These are phyloP conservation scores for Gonatopus flavifemur DNA, from an alignment of 1,140 invertebrate genomes.

Conservation along the genomic window DNA sequence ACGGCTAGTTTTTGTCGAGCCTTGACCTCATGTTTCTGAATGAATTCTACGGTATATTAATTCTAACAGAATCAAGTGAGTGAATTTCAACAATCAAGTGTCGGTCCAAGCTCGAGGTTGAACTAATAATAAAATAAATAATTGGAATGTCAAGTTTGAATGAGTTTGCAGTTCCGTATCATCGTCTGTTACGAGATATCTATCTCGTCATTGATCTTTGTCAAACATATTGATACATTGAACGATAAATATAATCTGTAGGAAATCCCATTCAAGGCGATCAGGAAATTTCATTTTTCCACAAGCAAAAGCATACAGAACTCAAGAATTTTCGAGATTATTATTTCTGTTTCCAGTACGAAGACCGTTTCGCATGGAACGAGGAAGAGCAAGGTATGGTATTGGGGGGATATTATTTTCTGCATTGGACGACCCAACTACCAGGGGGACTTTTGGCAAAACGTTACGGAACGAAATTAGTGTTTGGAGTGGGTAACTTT, in stretches of 20 bases:
- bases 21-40: not conserved
- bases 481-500: conserved; percentile 72
- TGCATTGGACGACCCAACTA: conserved; percentile 73
- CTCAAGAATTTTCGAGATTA: not conserved
- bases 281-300: conserved; percentile 4
- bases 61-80: not conserved
- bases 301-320: not conserved
- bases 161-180: too few species aligned
- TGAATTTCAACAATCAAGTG: too few species aligned
- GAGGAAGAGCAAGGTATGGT: conserved; percentile 69
- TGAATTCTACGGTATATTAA: not conserved
- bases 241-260: too few species aligned
- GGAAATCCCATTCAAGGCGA: not conserved
- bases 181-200: too few species aligned
- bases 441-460: conserved; percentile 73
- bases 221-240: too few species aligned
- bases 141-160: too few species aligned
- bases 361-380: conserved; percentile 66
- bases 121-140: too few species aligned
- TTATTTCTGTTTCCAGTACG: conserved; percentile 27
- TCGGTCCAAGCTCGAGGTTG: too few species aligned
- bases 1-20: not conserved
- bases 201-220: too few species aligned
- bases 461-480: conserved; percentile 70
- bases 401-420: conserved; percentile 74